Evolutionary conservation across 2,113 vertebrate species (phyloP), one percentile per base, ranked within the genome.

Genomic region (Mesitornis unicolor): DNA sequence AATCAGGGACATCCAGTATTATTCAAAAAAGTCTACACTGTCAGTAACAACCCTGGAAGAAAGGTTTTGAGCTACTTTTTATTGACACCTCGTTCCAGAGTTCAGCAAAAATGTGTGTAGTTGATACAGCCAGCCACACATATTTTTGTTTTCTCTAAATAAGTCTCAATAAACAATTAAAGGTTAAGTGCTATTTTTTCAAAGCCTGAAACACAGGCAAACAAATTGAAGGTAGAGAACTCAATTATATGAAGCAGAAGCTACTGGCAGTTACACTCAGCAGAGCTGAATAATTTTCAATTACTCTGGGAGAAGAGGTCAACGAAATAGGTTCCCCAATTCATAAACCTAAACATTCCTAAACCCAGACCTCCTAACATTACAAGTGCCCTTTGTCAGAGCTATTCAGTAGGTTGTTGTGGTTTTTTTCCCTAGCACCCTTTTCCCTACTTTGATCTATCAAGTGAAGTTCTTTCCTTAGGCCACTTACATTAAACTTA

Each of bases 211-310:
- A 93, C 45, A 43, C 86, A 92, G 71, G 64, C 93, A 68, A 93
- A 96, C 74, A 96, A 95, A 95, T 84, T 94, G 88, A 95, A 92
- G 68, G 80, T 93, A 89, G 92, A 89, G 92, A 94, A 94, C 88
- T 95, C 90, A 88, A 92, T 95, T 96, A 96, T 82, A 80, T 84
- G 93, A 94, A 94, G 87, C 87, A 92, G 68, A 94, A 94, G 60
- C 86, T 94, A 60, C 73, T 71, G 57, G 69, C 83, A 92, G 92
- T 94, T 92, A 76, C 83, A 95, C 73, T 96, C 85, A 84, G 57
- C 84, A 96, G 68, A 94, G 92, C 69, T 96, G 92, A 97, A 92
- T 96, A 92, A 96, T 96, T 95, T 97, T 96, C 93, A 96, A 92
- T 97, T 96, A 95, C 74, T 96, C 43, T 93, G 53, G 31, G 53